These are phyloP conservation scores for Pungitius pungitius DNA, from an alignment of 2,113 vertebrate genomes.

Conservation along the genomic window DNA sequence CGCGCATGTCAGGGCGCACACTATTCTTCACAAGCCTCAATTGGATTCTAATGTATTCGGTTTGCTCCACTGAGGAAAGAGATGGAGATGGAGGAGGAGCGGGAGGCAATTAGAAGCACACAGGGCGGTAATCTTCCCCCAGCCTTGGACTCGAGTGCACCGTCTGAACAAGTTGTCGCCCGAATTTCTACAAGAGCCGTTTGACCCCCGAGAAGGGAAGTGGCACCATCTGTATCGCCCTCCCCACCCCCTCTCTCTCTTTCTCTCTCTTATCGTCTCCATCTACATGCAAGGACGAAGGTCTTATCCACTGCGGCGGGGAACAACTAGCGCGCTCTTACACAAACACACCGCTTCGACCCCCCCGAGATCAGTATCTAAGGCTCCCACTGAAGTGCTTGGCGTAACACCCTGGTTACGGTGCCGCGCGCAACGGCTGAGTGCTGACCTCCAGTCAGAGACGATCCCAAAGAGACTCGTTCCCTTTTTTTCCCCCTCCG, in stretches of 20 bases:
- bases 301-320: conserved; percentile 1
- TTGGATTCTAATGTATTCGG: conserved; percentile 81
- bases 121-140: conserved; percentile 53
- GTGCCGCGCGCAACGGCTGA: neutral
- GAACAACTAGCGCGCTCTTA: neutral
- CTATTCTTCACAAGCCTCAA: conserved; percentile 67
- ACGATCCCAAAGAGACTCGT: neutral
- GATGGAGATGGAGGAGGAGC: conserved; percentile 45
- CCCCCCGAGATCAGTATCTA: neutral
- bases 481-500: neutral
- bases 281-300: conserved; percentile 4
- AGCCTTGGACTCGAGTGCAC: conserved; percentile 22
- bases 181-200: conserved; percentile 55
- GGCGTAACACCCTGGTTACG: neutral
- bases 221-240: neutral
- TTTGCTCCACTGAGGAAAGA: conserved; percentile 70
- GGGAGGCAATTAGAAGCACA: conserved; percentile 41
- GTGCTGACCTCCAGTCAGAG: neutral
- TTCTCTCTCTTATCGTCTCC: conserved; percentile 6
- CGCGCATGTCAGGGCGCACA: conserved; percentile 5
- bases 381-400: neutral
- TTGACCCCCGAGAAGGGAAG: conserved; percentile 47
- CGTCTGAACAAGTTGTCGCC: conserved; percentile 53
- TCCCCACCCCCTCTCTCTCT: neutral
- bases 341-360: conserved; percentile 3